These are phyloP conservation scores for Neolamprologus devosi DNA, from an alignment of 2,113 vertebrate genomes.

Conservation along the genomic window DNA sequence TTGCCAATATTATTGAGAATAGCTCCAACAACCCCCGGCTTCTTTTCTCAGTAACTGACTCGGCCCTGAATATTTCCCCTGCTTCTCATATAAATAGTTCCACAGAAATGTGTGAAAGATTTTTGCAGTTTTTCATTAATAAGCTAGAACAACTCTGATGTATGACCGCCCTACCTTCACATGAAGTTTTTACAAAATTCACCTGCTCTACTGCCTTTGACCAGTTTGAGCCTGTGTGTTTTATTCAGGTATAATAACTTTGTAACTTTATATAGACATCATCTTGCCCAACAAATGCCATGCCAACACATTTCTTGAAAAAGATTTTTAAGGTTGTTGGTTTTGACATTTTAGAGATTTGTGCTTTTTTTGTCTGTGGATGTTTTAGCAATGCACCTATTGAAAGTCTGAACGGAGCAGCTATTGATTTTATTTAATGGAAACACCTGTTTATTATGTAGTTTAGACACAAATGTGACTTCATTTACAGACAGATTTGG, in stretches of 20 bases:
- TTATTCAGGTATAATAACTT: neutral
- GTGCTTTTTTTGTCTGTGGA: neutral
- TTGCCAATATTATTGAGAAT: neutral
- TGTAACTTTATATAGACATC: neutral
- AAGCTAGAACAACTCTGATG: neutral
- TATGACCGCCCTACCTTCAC: rapidly evolving
- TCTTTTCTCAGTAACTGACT: rapidly evolving
- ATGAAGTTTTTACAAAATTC: neutral
- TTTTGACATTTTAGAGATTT: neutral
- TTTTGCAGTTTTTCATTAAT: rapidly evolving
- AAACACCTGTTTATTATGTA: neutral
- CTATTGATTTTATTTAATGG: neutral
- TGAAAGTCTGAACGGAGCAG: neutral
- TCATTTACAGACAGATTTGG: rapidly evolving
- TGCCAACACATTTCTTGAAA: neutral
- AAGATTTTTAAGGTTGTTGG: neutral
- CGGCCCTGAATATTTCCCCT: neutral
- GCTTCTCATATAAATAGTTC: rapidly evolving
- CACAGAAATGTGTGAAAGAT: neutral
- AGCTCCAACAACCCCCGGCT: neutral
- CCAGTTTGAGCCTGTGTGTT: rapidly evolving
- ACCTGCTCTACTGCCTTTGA: neutral
- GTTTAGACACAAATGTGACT: rapidly evolving
- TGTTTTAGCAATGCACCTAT: neutral
- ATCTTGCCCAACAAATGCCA: rapidly evolving